These are phyloP conservation scores for Electrophaes corylata DNA, from an alignment of 2,888 invertebrate species.

Conservation along the genomic window DNA sequence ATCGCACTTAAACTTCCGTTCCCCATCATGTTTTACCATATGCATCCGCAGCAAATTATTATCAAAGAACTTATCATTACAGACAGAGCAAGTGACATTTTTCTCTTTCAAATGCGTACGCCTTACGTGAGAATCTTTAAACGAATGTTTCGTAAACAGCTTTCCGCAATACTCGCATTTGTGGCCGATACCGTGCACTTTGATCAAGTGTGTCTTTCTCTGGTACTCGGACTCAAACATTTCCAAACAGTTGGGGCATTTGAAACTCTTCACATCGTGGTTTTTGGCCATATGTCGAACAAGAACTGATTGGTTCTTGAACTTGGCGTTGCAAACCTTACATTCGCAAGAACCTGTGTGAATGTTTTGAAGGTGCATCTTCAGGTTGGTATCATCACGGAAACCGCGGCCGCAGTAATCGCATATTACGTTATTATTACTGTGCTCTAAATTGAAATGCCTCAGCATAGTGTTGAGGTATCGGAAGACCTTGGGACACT, in stretches of 20 bases:
- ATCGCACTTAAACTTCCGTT: conserved; percentile 81
- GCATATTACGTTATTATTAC: conserved; percentile 71
- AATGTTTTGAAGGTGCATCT: conserved; percentile 66
- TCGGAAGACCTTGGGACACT: conserved; percentile 63
- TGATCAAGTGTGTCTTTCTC: conserved; percentile 79
- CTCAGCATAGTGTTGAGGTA: conserved; percentile 68
- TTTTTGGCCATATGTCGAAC: conserved; percentile 69
- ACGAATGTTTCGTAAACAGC: conserved; percentile 76
- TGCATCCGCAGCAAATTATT: conserved; percentile 72
- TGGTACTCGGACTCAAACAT: conserved; percentile 80
- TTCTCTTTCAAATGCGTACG: conserved; percentile 77
- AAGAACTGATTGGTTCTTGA: conserved; percentile 69
- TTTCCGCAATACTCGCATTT: conserved; percentile 69
- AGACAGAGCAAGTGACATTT: conserved; percentile 70
- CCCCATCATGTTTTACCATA: conserved; percentile 81
- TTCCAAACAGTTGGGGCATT: conserved; percentile 72
- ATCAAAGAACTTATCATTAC: conserved; percentile 73
- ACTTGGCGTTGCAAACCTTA: conserved; percentile 63
- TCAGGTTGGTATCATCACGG: conserved; percentile 63
- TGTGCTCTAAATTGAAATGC: conserved; percentile 72
- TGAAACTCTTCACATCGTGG: conserved; percentile 71
- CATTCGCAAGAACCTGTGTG: conserved; percentile 70
- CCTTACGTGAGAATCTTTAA: conserved; percentile 74
- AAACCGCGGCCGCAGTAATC: conserved; percentile 73
- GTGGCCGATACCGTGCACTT: conserved; percentile 73